Percentiles rank a stretch among this genome's conserved stretches.
Evolutionary conservation across 2,888 invertebrate species (phyloP).

Genomic region (Papilio gigon): DNA sequence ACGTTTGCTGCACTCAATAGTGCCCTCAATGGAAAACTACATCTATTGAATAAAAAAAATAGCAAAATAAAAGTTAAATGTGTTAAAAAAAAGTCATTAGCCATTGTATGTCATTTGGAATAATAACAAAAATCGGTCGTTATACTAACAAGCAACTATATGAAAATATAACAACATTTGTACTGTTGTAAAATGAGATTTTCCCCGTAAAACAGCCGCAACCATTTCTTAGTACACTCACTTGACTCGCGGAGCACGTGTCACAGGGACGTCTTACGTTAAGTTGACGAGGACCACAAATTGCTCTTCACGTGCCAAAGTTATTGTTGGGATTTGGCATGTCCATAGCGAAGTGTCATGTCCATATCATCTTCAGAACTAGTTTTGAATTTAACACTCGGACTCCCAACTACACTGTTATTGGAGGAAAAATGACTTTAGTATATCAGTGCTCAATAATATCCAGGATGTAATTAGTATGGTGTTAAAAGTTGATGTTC

Average conservation of each 20-base stretch:
- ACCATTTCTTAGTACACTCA: slow-evolving; percentile 37
- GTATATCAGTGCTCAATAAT: no score
- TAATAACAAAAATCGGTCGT: background rate
- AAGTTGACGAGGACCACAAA: slow-evolving; percentile 57
- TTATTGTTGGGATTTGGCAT: slow-evolving; percentile 68
- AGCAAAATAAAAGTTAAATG: no score
- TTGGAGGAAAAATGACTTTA: no score
- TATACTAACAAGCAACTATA: slow-evolving; percentile 11
- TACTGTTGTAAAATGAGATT: slow-evolving; percentile 47
- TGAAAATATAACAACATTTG: slow-evolving; percentile 32
- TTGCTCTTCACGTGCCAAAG: slow-evolving; percentile 54
- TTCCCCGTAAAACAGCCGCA: slow-evolving; percentile 45
- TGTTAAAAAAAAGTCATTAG: no score
- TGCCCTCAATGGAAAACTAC: no score
- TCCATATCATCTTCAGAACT: background rate
- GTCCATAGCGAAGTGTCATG: slow-evolving; percentile 23
- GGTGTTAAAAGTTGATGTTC: no score
- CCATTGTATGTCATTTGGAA: background rate
- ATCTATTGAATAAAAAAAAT: no score
- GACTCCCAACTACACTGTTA: background rate
- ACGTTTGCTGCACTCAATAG: no score
- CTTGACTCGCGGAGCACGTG: slow-evolving; percentile 51
- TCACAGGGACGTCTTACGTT: slow-evolving; percentile 56
- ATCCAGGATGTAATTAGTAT: no score
- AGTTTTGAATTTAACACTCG: no score